Evolutionary conservation across 2,888 invertebrate genomes (phyloP), one percentile per base, ranked within the genome.

Genomic region (Arge pagana): DNA sequence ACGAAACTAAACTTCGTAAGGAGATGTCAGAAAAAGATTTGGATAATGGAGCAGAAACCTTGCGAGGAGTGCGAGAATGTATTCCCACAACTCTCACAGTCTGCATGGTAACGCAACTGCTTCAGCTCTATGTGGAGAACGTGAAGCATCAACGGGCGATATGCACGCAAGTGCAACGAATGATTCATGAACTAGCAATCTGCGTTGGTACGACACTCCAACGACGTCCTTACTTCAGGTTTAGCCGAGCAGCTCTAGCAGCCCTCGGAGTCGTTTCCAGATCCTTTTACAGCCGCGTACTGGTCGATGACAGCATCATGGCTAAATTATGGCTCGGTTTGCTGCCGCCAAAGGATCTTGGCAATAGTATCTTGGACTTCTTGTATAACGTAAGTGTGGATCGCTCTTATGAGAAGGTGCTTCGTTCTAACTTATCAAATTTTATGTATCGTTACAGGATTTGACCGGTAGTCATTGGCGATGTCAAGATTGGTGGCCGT

Each of bases 401-500:
- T 24, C 7, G 24, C 8, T 41, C 11, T 23, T 23, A 8, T 23
- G n/a, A 23, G 11, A 41, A 10, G n/a, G 42, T 41, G 6, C 7
- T 19, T 24, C 26, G 23, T 24, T 41, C 23, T 21, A 23, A 26
- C 26, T 26, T 26, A 26, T 26, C 4, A 3, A 26, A 26, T n/a
- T 28, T 49, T 49, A 16, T 49, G 16, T 35, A 43, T 54, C 18
- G 30, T 36, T 49, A 1, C 35, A 70, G 69, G 71, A 76, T 52
- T 60, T 57, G 15, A 45, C 68, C 16, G 68, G 62, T 40, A 56
- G 51, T 15, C 60, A 62, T 2, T 76, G 76, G 76, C 65, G 70
- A 5, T 76, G 76, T 52, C 73, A 74, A 21, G 74, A 75, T 33
- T 76, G 76, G 76, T 76, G 75, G 76, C 68, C 72, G 0, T 55